Evolutionary conservation across 1,140 invertebrate species (phyloP), one percentile per base, ranked within the genome.

Genomic region (Diachasmimorpha longicaudata): DNA sequence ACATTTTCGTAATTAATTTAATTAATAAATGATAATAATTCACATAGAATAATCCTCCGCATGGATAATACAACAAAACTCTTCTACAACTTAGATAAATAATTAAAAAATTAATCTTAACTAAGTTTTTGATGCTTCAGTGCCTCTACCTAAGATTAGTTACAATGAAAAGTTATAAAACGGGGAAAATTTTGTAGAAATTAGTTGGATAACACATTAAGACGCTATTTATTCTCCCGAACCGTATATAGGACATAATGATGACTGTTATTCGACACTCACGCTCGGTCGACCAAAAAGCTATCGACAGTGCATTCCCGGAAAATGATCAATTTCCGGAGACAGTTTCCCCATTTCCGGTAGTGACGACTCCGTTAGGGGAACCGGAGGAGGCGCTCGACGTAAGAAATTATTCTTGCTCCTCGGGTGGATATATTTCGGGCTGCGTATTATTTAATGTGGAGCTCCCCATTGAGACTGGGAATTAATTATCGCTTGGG

Each of bases 391-490:
- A 73, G 36, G n/a, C 58, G 14, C 9, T 39, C 16, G 52, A 73
- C 10, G 71, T 73, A 73, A 73, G 71, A 66, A 73, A 63, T 48
- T 46, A 52, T 44, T 46, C 14, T 71, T 44, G 48, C 9, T 52
- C 11, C 69, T 71, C 39, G 16, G 8, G 14, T 42, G 5, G 16
- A 69, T 69, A 42, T 69, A 42, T 19, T 39, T 68, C 36, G 25
- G 66, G 66, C 16, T 68, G 36, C n/a, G 36, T 14, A 16, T 70
- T 48, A n/a, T 48, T 44, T 39, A 19, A 78, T 48, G 74, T 77
- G 71, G 76, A 80, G 81, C 52, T 69, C 77, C 81, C 82, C 80
- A 78, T 63, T 55, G 70, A 46, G 81, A 82, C 78, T 83, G 82
- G 81, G 69, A 16, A 55, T 80, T 68, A 63, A 31, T 82, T 67